Evolutionary conservation across 1,140 invertebrate genomes (phyloP).

Genomic region (Chironomus tepperi): DNA sequence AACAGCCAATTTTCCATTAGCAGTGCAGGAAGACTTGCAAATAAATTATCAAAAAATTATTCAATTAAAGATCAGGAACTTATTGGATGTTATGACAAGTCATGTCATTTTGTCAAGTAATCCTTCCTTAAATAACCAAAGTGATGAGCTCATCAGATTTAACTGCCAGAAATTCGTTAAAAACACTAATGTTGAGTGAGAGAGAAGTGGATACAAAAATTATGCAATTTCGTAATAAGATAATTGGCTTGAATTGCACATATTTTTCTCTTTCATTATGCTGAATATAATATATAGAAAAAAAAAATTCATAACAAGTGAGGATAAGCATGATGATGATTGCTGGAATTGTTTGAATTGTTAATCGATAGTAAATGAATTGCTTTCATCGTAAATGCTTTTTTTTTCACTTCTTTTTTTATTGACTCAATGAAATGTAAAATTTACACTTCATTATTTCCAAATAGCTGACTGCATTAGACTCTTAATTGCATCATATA

Average conservation of each 20-base stretch:
- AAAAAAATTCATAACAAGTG: conserved; percentile 13
- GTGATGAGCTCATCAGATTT: too few species aligned
- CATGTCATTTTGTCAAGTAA: too few species aligned
- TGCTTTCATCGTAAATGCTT: neutral
- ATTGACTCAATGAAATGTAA: neutral
- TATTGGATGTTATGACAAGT: too few species aligned
- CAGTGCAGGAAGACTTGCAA: too few species aligned
- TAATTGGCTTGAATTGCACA: conserved; percentile 20
- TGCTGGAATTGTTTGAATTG: neutral
- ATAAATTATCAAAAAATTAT: too few species aligned
- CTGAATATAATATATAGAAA: neutral
- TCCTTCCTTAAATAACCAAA: too few species aligned
- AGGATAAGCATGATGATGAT: neutral
- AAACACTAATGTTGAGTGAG: neutral
- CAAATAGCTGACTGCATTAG: neutral
- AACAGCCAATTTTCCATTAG: too few species aligned
- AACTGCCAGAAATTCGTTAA: too few species aligned
- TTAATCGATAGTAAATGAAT: conserved; percentile 3
- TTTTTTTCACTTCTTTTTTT: too few species aligned
- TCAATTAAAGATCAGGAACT: too few species aligned
- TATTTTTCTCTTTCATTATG: neutral
- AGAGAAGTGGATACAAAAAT: neutral
- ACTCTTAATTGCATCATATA: neutral
- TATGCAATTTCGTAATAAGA: conserved; percentile 4
- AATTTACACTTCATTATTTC: conserved; percentile 8